Evolutionary conservation across 2,113 vertebrate species (phyloP), one percentile per base, ranked within the genome.

Genomic region (Haemorhous mexicanus): DNA sequence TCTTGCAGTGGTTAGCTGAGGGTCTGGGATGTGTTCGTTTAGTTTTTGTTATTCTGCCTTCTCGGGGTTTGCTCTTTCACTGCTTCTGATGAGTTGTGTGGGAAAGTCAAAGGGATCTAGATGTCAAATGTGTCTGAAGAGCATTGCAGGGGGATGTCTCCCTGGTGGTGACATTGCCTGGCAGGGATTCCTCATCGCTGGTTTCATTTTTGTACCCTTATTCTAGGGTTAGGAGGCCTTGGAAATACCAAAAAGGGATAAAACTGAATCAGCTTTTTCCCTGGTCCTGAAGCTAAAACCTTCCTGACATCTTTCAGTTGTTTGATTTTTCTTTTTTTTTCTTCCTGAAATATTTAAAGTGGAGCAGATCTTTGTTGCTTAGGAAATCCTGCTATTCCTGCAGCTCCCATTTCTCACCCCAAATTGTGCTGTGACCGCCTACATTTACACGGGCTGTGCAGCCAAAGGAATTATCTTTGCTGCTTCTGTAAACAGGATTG

Each of bases 341-440:
- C 47, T 86, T 39, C 32, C 55, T 70, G 75, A 58, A 88, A 24
- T 85, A 87, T 96, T 95, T 94, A 85, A 93, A 91, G 82, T 39
- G 80, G 77, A 77, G 82, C 75, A 67, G 91, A 83, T 88, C 50
- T 89, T 69, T 52, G 93, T 94, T 95, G 95, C 94, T 91, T 91
- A 97, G 95, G 94, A 94, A 94, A 96, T 93, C 94, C 91, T 95
- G 76, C 93, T 93, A 89, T 94, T 95, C 53, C 78, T 85, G 89
- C 87, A 35, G 58, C 74, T 95, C 74, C 87, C 66, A 15, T 69
- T 91, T 94, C 90, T 95, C 82, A 90, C 75, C 82, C 79, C 3
- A 1, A 80, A 64, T 7, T 69, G 78, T 39, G 78, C 58, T 63
- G 12, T 32, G 75, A 39, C 80, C 27, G 21, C 91, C 95, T 59